Base-by-base conservation (phyloP, 2,113 vertebrate species). In the Vidua macroura region DNA sequence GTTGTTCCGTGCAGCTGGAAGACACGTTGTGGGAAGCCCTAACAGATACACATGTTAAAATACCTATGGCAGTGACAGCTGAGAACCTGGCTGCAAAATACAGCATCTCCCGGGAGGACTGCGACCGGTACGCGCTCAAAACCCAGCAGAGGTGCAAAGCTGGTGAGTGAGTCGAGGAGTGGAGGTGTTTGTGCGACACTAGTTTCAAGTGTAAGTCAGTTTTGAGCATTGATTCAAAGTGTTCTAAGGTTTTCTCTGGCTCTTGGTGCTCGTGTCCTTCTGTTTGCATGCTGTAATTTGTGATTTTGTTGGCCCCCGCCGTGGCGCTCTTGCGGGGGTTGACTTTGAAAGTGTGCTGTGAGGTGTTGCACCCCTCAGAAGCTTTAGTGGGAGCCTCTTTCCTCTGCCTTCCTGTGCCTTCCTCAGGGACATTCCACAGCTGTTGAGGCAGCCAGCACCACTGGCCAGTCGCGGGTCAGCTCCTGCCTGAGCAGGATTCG, bases 11-110 rank as follows among this genome's bases (percentile, higher is more conserved):
- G 31, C 91, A 99, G 99, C 78, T 99, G 74, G 99, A 99, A 96
- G 99, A 99, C 95, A 97, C 98, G 0, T 41, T 99, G 96, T 99
- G 99, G 99, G 97, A 97, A 4, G 97, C 97, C 23, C 97, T 99
- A 21, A 99, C 98, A 5, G 99, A 99, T 76, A 94, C 96, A 2
- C 98, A 99, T 10, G 62, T 99, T 48, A 98, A 99, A 93, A 97
- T 96, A 16, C 97, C 99, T 0, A 99, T 99, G 99, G 99, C 97
- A 43, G 79, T 99, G 80, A 99, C 99, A 18, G 99, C 99, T 64
- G 99, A 99, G 96, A 99, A 99, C 77, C 98, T 99, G 88, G 99
- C 99, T n/a, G 98, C 92, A 24, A 98, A 99, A 78, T 97, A 99
- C 89, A 96, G 98, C 90, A 98, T 91, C 92, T 97, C 97, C 33